These are phyloP conservation scores for Lamprotornis superbus DNA, from an alignment of 2,113 vertebrate species.

Conservation along the genomic window DNA sequence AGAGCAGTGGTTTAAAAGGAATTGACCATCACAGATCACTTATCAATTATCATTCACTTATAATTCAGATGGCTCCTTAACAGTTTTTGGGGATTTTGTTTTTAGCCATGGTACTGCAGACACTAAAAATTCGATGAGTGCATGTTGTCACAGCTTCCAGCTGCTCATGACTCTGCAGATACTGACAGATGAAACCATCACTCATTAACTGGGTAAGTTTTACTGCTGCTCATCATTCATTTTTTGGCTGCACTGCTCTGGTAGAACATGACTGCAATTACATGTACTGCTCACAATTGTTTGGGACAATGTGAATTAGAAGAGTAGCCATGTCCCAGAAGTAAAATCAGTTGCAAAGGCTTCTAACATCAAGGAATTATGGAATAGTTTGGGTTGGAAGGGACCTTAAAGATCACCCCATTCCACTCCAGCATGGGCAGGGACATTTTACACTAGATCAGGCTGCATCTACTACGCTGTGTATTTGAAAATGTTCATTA, in stretches of 20 bases:
- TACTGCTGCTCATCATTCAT: neutral
- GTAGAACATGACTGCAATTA: neutral
- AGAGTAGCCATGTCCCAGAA: neutral
- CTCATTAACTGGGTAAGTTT: neutral
- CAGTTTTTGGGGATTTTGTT: accelerated
- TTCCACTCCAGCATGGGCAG: neutral
- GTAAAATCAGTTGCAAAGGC: neutral
- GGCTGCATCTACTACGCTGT: accelerated
- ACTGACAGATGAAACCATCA: neutral
- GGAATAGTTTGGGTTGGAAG: neutral
- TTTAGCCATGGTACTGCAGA: accelerated
- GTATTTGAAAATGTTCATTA: neutral
- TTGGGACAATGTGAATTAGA: neutral
- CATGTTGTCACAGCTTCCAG: neutral
- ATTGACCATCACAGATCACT: neutral
- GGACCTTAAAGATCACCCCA: neutral
- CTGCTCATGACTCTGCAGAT: neutral
- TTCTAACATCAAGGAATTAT: neutral
- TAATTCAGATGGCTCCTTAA: neutral
- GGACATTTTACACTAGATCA: neutral
- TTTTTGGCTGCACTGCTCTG: neutral
- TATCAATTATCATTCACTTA: neutral
- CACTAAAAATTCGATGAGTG: neutral
- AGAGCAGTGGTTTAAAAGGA: neutral
- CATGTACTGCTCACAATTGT: neutral